phyloP scores from a whole-genome alignment of 2,888 invertebrate species.

The Scaptomyza parva region DNA sequence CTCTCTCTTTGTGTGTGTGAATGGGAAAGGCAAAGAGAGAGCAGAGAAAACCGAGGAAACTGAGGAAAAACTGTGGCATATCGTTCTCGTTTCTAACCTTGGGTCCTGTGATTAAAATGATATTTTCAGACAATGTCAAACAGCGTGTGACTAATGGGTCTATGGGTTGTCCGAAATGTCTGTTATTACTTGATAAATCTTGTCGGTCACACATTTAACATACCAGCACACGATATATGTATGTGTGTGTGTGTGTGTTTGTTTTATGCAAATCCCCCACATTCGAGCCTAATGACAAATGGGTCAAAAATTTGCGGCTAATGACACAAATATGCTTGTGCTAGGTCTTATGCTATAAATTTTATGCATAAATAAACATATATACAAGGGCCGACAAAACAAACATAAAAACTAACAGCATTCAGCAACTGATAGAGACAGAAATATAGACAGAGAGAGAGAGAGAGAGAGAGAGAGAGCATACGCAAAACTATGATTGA shows the following conservation, averaged over 20 bases:
- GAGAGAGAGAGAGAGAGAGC: background rate
- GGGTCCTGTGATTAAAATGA: slow-evolving; percentile 74
- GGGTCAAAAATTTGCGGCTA: slow-evolving; percentile 80
- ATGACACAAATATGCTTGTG: slow-evolving; percentile 78
- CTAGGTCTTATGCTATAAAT: slow-evolving; percentile 68
- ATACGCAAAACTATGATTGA: slow-evolving; percentile 67
- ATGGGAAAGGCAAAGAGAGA: background rate
- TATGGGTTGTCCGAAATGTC: slow-evolving; percentile 81
- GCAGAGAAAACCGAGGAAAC: background rate
- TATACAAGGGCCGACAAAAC: slow-evolving; percentile 30
- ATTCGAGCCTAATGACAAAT: slow-evolving; percentile 75
- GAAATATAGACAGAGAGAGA: background rate
- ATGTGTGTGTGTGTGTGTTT: slow-evolving; percentile 52
- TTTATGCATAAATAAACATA: slow-evolving; percentile 73
- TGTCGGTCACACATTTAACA: slow-evolving; percentile 77
- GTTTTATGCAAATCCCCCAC: slow-evolving; percentile 77
- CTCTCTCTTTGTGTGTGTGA: slow-evolving; percentile 12
- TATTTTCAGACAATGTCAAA: slow-evolving; percentile 81
- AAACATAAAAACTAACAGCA: slow-evolving; percentile 9
- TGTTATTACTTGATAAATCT: slow-evolving; percentile 80
- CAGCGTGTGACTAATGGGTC: slow-evolving; percentile 80
- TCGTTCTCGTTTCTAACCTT: slow-evolving; percentile 22
- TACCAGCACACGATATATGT: slow-evolving; percentile 21
- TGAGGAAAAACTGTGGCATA: background rate
- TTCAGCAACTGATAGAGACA: background rate